Percentiles rank a stretch among this genome's conserved stretches.
Evolutionary conservation across 2,113 vertebrate species (phyloP).

Genomic region (Rhinoptilus africanus): DNA sequence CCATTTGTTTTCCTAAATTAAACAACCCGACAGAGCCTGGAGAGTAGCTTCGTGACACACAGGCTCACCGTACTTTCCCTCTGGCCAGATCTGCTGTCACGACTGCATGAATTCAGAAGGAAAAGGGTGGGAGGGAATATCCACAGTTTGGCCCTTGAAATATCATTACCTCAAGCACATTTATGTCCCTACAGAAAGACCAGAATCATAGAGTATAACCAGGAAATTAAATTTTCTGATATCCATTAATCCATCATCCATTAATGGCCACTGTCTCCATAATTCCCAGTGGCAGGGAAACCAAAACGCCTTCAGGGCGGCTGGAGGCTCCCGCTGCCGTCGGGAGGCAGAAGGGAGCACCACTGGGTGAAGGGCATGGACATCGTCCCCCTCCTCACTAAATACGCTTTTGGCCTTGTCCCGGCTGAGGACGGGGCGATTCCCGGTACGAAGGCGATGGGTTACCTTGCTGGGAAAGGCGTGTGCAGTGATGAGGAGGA

Average conservation of each 20-base stretch:
- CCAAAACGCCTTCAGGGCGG: neutral
- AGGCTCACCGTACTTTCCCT: neutral
- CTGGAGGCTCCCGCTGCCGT: neutral
- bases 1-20: neutral
- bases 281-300: neutral
- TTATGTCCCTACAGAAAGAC: neutral
- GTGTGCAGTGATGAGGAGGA: neutral
- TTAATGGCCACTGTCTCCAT: neutral
- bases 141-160: neutral
- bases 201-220: neutral
- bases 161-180: rapidly evolving
- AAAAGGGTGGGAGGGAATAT: neutral
- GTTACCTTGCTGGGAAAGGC: neutral
- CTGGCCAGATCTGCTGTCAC: neutral
- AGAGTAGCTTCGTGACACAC: neutral
- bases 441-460: neutral
- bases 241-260: neutral
- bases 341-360: neutral
- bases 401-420: neutral
- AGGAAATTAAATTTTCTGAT: neutral
- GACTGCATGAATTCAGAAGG: neutral
- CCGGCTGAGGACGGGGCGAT: neutral
- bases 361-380: rapidly evolving
- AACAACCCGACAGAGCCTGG: neutral
- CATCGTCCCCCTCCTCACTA: neutral